Evolutionary conservation across 2,888 invertebrate species (phyloP).

Genomic region (Calephelis perditalis): DNA sequence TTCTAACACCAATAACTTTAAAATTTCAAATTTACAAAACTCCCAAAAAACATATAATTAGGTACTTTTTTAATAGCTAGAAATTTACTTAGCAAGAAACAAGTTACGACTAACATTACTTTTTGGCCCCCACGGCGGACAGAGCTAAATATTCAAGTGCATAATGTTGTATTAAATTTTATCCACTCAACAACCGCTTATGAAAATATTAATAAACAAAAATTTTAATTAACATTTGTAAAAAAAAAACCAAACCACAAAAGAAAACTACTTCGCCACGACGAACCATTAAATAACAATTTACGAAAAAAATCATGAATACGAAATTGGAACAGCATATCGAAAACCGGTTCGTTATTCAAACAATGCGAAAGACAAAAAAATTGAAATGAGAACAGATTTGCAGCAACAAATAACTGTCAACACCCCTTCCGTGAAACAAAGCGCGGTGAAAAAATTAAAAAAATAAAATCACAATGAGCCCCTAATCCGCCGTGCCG

Average conservation of each 20-base stretch:
- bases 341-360: constrained; percentile 68
- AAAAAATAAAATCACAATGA: constrained; percentile 63
- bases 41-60: no score
- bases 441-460: constrained; percentile 62
- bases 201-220: constrained; percentile 70
- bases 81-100: no score
- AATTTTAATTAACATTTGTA: constrained; percentile 68
- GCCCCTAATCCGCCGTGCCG: constrained; percentile 68
- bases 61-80: no score
- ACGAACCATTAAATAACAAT: constrained; percentile 72
- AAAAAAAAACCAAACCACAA: constrained; percentile 62
- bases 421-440: constrained; percentile 77
- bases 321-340: constrained; percentile 56
- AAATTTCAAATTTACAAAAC: no score
- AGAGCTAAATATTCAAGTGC: neutral
- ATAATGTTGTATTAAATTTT: neutral
- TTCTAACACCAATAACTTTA: no score
- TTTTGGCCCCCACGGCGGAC: no score
- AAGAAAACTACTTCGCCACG: constrained; percentile 54
- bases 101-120: no score
- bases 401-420: constrained; percentile 74
- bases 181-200: constrained; percentile 40
- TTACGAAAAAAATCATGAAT: constrained; percentile 60
- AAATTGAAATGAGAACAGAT: constrained; percentile 57
- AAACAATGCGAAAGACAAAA: constrained; percentile 66